A percentile compares a stretch with the other conserved stretches of the same genome.
Evolutionary conservation across 2,113 vertebrate species (phyloP).

Genomic region (Colossoma macropomum): DNA sequence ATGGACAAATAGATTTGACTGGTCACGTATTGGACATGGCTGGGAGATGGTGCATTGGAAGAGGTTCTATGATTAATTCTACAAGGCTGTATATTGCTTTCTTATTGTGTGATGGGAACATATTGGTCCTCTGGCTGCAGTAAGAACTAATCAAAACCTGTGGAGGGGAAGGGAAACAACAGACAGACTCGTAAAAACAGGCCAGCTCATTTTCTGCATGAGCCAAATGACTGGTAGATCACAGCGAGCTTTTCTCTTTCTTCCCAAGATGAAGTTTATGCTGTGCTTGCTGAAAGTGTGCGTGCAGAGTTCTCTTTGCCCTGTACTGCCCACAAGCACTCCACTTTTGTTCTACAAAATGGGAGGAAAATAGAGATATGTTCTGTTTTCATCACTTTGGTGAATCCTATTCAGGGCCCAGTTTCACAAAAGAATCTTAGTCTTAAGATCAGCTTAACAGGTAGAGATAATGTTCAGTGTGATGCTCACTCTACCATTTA

Average conservation of each 20-base stretch:
- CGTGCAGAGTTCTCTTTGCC: neutral
- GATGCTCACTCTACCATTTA: too few species aligned
- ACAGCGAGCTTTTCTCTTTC: neutral
- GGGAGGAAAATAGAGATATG: neutral
- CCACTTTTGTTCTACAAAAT: neutral
- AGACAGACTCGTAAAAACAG: neutral
- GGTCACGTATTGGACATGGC: constrained; percentile 41
- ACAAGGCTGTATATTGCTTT: constrained; percentile 6
- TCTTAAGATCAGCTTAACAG: too few species aligned
- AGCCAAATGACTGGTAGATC: neutral
- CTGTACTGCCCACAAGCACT: neutral
- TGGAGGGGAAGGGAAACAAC: constrained; percentile 1
- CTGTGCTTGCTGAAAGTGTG: neutral
- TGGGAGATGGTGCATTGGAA: constrained; percentile 5
- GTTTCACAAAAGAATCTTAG: neutral
- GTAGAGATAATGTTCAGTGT: too few species aligned
- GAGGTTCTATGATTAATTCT: constrained; percentile 18
- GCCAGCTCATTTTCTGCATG: neutral
- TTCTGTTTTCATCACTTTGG: neutral
- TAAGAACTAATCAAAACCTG: constrained; percentile 28
- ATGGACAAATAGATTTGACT: constrained; percentile 46
- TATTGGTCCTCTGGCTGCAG: constrained; percentile 18
- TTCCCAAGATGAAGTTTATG: neutral
- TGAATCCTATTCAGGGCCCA: neutral
- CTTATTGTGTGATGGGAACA: constrained; percentile 30